These are phyloP conservation scores for Grantiella picta DNA, from an alignment of 2,113 vertebrate genomes.

Conservation along the genomic window DNA sequence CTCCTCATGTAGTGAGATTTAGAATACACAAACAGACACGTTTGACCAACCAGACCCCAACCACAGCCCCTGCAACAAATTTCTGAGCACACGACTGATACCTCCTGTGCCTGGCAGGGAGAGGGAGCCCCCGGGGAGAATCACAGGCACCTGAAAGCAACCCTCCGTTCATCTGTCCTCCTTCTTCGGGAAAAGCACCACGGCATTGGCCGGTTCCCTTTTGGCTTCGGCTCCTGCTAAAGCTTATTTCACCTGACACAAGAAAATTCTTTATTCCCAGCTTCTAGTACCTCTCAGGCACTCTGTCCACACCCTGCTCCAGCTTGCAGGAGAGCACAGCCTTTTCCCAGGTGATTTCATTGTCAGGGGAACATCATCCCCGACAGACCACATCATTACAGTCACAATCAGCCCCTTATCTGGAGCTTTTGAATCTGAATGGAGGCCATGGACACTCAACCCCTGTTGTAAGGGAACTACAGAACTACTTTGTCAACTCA, in stretches of 20 bases:
- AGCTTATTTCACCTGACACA: not conserved
- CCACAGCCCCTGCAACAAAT: not conserved
- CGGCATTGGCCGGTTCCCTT: rapidly evolving
- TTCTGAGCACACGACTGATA: not conserved
- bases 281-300: not conserved
- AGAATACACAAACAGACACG: rapidly evolving
- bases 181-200: not conserved
- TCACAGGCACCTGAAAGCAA: not conserved
- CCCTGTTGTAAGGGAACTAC: not conserved
- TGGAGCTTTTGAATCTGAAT: not conserved
- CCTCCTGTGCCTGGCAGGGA: not conserved
- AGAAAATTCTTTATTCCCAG: not conserved
- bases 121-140: not conserved
- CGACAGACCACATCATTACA: not conserved
- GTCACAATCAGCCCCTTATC: not conserved
- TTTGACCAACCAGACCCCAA: not conserved
- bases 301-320: not conserved
- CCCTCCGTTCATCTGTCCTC: not conserved
- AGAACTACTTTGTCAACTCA: not conserved
- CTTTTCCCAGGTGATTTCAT: not conserved
- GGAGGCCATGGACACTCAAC: not conserved
- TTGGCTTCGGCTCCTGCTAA: not conserved
- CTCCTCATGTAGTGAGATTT: not conserved
- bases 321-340: not conserved
- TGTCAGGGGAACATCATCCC: not conserved